Evolutionary conservation across 2,888 invertebrate species (phyloP).

Genomic region (Neocrepidodera transversa): DNA sequence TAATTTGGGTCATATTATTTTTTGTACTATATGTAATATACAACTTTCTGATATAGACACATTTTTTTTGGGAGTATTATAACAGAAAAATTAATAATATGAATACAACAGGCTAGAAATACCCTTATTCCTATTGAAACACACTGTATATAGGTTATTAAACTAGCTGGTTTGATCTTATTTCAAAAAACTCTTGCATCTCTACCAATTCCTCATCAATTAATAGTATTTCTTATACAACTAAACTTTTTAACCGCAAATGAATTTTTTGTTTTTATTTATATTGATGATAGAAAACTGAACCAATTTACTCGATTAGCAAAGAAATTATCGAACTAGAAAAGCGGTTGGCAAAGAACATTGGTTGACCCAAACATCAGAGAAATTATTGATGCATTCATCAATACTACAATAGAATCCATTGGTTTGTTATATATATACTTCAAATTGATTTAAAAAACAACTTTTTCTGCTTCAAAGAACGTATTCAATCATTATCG

Average conservation of each 20-base stretch:
- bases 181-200: no score
- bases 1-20: no score
- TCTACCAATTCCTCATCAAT: not conserved
- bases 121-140: no score
- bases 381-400: slow-evolving; percentile 37
- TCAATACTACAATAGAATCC: slow-evolving; percentile 23
- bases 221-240: slow-evolving; percentile 1
- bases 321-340: slow-evolving; percentile 30
- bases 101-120: no score
- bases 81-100: no score
- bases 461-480: slow-evolving; percentile 50
- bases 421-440: slow-evolving; percentile 33
- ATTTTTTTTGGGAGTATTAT: no score
- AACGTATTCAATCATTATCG: slow-evolving; percentile 53
- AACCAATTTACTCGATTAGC: slow-evolving; percentile 20
- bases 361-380: slow-evolving; percentile 29
- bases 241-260: not conserved
- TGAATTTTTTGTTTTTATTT: not conserved
- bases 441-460: slow-evolving; percentile 41
- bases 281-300: not conserved
- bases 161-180: no score
- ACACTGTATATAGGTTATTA: no score
- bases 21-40: no score
- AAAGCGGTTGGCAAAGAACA: slow-evolving; percentile 29
- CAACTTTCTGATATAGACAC: no score